A percentile compares a stretch with the other conserved stretches of the same genome.
Conservation (phyloP, 2,113 vertebrate genomes). For the Dipodomys ordii region DNA sequence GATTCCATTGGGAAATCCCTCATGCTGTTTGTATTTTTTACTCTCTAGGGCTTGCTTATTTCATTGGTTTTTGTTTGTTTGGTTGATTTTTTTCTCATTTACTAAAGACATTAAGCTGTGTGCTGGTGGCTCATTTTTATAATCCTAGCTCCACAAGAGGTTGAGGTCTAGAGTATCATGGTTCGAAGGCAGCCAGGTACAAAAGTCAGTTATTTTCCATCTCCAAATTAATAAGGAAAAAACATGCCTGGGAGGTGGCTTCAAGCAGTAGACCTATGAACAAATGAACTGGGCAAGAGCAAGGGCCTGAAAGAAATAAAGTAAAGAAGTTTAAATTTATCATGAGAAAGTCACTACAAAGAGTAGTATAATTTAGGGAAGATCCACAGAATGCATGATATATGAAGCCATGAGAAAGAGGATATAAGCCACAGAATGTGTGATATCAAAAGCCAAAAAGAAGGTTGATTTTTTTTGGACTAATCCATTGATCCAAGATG, state of each 20-base stretch:
- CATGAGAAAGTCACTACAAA: not conserved
- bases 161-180: too few species aligned
- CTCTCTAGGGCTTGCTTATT: slow-evolving; percentile 22
- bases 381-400: not conserved
- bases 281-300: too few species aligned
- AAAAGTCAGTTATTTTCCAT: not conserved
- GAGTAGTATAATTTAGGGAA: not conserved
- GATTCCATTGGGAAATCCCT: slow-evolving; percentile 31
- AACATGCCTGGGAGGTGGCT: too few species aligned
- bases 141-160: too few species aligned
- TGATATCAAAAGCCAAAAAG: too few species aligned
- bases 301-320: too few species aligned
- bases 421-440: not conserved
- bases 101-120: not conserved
- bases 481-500: not conserved
- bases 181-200: too few species aligned
- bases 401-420: not conserved
- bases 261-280: too few species aligned
- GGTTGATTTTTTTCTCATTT: not conserved
- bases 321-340: not conserved
- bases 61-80: not conserved
- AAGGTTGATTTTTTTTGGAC: not conserved
- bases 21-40: slow-evolving; percentile 34
- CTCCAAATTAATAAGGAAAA: not conserved
- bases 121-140: too few species aligned